Evolutionary conservation across 2,797 vertebrate species (phyloP), one percentile per base, ranked within the genome.

Genomic region (Eulemur albifrons): DNA sequence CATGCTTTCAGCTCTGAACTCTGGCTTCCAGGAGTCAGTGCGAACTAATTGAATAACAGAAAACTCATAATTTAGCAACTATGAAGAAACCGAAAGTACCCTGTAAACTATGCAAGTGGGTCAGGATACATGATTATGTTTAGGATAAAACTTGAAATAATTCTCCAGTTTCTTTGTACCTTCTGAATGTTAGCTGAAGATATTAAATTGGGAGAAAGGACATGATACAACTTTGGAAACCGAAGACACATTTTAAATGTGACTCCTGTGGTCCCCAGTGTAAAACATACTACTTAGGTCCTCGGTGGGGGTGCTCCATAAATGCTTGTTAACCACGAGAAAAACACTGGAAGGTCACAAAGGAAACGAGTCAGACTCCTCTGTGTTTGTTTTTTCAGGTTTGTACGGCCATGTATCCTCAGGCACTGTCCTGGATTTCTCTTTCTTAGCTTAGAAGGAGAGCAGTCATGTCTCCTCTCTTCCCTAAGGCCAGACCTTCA

Each of bases 11-110:
- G 90, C 75, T 96, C 73, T 87, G 90, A 98, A 97, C 97, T 98
- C 94, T 97, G 97, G 90, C 97, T 98, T 98, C 94, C 75, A 96
- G 91, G 92, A 98, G 98, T 97, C 38, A 65, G 96, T 95, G 92
- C 4, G 84, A 35, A 57, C 96, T 97, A 97, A 97, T 54, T 96
- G 97, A 97, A 96, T 92, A 94, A 96, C 65, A 96, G 96, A 95
- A 98, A 97, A 85, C 96, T 98, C 97, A 97, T 97, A 95, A 98
- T 98, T 98, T 97, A 96, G 84, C 97, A 94, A 88, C 97, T 96
- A 45, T 96, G 96, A 98, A 85, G 96, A 97, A 97, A 82, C 81
- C 82, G n/a, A 96, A 98, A 97, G 95, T 97, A 90, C 96, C 97
- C 97, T 97, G 45, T 92, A 94, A 72, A 96, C 94, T 79, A 15